Base-by-base conservation (phyloP, 2,888 invertebrate genomes). In the Dynastes tityus region DNA sequence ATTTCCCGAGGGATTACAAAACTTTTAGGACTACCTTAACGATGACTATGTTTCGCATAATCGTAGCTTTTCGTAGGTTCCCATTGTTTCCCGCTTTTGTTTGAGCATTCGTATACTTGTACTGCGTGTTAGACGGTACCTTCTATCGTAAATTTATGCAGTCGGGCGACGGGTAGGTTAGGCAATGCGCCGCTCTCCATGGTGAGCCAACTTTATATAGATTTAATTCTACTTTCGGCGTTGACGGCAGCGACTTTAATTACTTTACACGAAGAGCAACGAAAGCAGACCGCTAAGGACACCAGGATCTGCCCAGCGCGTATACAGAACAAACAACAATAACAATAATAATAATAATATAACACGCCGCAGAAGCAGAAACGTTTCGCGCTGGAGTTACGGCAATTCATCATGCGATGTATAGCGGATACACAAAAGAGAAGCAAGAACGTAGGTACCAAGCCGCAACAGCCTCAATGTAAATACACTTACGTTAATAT, bases 401-500 rank as follows among this genome's bases (percentile, higher is more conserved):
- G n/a, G 37, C 55, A 71, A 71, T 71, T 71, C 71, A 71, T 71
- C 71, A 58, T 16, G 58, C 55, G 16, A 68, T 27, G 45, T 51
- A 68, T 29, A 61, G 22, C 61, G 29, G 16, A 22, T 29, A 37
- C 71, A 71, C 65, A 75, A 40, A 75, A 75, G 32, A 55, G 55
- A 55, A 55, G 9, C 45, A 11, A 45, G 45, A 45, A 45, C 45
- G 45, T 45, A 11, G 45, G 45, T 45, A 8, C 9, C 11, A 11
- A 45, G 11, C 45, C 9, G 55, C 37, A 53, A 13, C 40, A 29
- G 65, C 51, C 67, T 65, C 27, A 76, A 76, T 55, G 65, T 76
- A 65, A 65, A 76, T 76, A 65, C 67, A 76, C 76, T 76, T 55
- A 45, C 65, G 67, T 76, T 76, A 65, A 67, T 65, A 29, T 76